Evolutionary conservation across 2,797 vertebrate species (phyloP).

Genomic region (Dendrocincla tyrannina): DNA sequence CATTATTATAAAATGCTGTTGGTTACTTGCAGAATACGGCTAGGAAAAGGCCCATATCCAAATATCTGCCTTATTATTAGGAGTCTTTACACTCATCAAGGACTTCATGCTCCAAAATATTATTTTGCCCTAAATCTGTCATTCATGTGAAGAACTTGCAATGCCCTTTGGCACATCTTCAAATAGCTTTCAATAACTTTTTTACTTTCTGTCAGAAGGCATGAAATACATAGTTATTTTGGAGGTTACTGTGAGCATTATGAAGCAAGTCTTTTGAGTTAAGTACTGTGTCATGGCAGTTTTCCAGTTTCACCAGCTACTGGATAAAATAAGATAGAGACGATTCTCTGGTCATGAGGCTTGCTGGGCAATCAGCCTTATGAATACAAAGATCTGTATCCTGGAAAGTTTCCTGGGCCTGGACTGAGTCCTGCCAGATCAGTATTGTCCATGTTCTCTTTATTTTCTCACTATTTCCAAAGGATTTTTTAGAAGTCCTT

Average conservation of each 20-base stretch:
- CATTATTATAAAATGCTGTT: neutral
- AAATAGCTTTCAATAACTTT: neutral
- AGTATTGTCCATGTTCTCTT: neutral
- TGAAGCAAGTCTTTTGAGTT: neutral
- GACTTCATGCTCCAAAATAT: neutral
- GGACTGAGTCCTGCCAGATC: neutral
- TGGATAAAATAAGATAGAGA: neutral
- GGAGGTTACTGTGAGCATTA: neutral
- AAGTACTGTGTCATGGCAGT: neutral
- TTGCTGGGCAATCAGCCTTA: neutral
- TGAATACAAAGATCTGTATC: neutral
- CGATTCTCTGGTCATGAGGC: neutral
- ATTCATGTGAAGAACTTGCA: neutral
- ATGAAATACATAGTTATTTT: neutral
- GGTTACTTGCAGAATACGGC: neutral
- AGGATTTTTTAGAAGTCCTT: neutral
- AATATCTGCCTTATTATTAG: neutral
- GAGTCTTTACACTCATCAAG: neutral
- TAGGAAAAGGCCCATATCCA: neutral
- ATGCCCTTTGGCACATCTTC: neutral
- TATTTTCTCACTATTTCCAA: neutral
- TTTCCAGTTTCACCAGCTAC: neutral
- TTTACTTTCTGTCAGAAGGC: neutral
- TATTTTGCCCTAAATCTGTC: constrained; percentile 22
- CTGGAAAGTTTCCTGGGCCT: neutral